Evolutionary conservation across 2,888 invertebrate genomes (phyloP), one percentile per base, ranked within the genome.

Genomic region (Allygus modestus): DNA sequence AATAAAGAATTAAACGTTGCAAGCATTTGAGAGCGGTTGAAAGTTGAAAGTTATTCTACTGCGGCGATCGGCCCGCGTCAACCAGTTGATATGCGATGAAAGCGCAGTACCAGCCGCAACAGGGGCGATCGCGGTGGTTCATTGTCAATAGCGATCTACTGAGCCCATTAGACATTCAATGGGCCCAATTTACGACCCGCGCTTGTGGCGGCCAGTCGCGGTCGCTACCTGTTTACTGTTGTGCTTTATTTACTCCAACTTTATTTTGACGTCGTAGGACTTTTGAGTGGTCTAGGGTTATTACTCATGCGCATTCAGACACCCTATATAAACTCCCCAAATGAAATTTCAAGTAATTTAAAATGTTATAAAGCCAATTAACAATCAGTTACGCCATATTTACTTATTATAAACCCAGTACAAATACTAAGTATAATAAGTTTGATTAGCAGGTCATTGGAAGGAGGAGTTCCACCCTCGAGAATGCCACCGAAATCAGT

Each of bases 161-260:
- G 33, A 33, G n/a, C 69, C 43, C 43, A 43, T 73, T 73, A 43
- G 73, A 43, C 31, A 73, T 37, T 73, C 73, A 73, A 73, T 73
- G 37, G 41, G 73, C 20, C 43, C 73, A 43, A 73, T 73, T 37
- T 73, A 73, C 69, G 69, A 31, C 5, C 11, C 69, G 31, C 28
- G 69, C 31, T 69, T 28, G 69, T 69, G 51, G 58, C 23, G 58
- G 58, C 37, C 37, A 37, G 37, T 37, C 37, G 37, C 37, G 37
- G 37, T 69, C 15, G 33, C 61, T 28, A n/a, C 31, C 69, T 58
- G 58, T 58, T 58, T 58, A 58, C 58, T 58, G 23, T 58, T n/a
- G 23, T 12, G 23, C 23, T 23, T 23, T 9, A 9, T 9, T 9
- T 37, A 37, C 9, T 0, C 58, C 58, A 12, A 46, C 46, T 46